Evolutionary conservation across 2,888 invertebrate genomes (phyloP), one percentile per base, ranked within the genome.

Genomic region (Sphaeridia pumilis): DNA sequence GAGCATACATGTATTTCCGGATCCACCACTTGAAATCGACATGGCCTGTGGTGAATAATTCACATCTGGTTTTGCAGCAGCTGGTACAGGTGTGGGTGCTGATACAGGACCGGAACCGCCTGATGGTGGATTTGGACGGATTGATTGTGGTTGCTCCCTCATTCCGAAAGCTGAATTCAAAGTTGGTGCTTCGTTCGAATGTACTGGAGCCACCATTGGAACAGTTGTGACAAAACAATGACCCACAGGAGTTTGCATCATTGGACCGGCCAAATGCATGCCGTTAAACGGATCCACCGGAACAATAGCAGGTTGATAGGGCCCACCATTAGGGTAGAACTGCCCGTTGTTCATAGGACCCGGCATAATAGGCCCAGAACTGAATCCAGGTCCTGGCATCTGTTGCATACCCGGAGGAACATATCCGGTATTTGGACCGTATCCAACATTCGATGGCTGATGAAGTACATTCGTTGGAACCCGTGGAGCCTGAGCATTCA

Each of bases 11-110:
- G n/a, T n/a, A n/a, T n/a, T n/a, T 31, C 27, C 45, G 12, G 25
- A n/a, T 12, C 52, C 57, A 43, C 31, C 52, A 26, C 57, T 58
- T 25, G 63, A 63, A 43, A 60, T 57, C 7, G 56, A 62, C 61
- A 61, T 64, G 1, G 64, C 24, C 35, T 53, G 57, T 1, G 58
- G 25, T 4, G 50, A 50, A 25, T 49, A 54, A 43, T 60, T 60
- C 5, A 47, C 47, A 2, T 46, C 41, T 27, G 42, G 38, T 7
- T 26, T n/a, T 26, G 14, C n/a, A 27, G 22, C 14, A 46, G 2
- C 5, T 25, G 4, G 22, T n/a, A n/a, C n/a, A 7, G 20, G 31
- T 31, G 47, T 21, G 12, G 38, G 14, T 24, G n/a, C 27, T 24
- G 46, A 12, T 25, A 17, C n/a, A 31, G 26, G 17, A 46, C 4